These are phyloP conservation scores for Artibeus jamaicensis DNA, from an alignment of 2,797 vertebrate genomes.

Conservation along the genomic window DNA sequence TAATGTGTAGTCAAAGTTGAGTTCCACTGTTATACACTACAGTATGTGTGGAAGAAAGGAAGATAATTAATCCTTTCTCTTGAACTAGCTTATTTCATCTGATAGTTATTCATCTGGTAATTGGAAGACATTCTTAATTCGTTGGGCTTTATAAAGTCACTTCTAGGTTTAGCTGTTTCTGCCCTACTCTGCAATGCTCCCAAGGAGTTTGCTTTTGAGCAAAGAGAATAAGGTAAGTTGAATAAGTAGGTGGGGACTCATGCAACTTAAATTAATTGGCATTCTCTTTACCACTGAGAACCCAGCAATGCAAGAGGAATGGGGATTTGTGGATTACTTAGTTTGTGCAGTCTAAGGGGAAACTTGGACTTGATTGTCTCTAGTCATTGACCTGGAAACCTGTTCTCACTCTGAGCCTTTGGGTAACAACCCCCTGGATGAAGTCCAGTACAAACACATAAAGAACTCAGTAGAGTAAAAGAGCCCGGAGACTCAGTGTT, in stretches of 20 bases:
- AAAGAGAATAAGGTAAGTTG: background rate
- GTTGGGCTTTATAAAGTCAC: background rate
- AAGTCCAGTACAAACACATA: conserved; percentile 59
- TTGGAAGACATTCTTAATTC: conserved; percentile 22
- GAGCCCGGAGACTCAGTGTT: background rate
- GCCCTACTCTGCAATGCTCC: background rate
- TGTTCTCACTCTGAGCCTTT: conserved; percentile 46
- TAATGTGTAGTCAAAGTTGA: background rate
- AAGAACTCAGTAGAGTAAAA: conserved; percentile 56
- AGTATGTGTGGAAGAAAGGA: background rate
- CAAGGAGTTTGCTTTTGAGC: conserved; percentile 15
- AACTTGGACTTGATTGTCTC: conserved; percentile 59
- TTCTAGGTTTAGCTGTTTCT: conserved; percentile 1
- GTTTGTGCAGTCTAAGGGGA: conserved; percentile 24
- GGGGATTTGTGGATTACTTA: background rate
- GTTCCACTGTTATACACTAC: background rate
- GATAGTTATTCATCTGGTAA: conserved; percentile 9
- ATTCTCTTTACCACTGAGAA: conserved; percentile 33
- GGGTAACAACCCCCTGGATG: conserved; percentile 44
- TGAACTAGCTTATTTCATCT: background rate
- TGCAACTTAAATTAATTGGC: conserved; percentile 18
- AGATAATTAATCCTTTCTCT: background rate
- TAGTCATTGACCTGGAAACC: conserved; percentile 74
- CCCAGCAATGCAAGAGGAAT: conserved; percentile 6
- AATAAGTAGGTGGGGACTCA: background rate